These are phyloP conservation scores for Polypterus bichir DNA, from an alignment of 2,113 vertebrate genomes.

Conservation along the genomic window DNA sequence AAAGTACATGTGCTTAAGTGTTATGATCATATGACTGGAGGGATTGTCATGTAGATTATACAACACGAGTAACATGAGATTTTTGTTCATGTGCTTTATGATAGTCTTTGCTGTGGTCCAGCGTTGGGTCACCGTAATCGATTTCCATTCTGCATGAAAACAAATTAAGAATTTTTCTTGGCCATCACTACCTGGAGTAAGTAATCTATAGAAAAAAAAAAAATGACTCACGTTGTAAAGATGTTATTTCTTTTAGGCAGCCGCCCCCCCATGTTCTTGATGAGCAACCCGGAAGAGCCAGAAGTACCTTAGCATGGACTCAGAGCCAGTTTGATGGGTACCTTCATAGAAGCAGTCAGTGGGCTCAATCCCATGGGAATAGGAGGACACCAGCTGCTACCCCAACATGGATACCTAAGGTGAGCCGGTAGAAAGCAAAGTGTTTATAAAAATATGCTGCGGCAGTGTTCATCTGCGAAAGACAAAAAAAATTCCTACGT, in stretches of 20 bases:
- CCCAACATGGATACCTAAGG: neutral
- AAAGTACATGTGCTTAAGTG: too few relatives aligned
- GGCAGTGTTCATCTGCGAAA: neutral
- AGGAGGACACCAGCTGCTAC: neutral
- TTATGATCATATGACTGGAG: too few relatives aligned
- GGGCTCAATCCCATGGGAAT: slow-evolving; percentile 8
- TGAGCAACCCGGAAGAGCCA: slow-evolving; percentile 2
- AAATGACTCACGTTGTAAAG: neutral
- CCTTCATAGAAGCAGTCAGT: neutral
- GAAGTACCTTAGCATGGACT: slow-evolving; percentile 24
- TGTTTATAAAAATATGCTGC: too few relatives aligned
- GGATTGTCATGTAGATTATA: too few relatives aligned
- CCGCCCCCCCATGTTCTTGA: slow-evolving; percentile 20
- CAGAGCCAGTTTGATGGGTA: slow-evolving; percentile 11
- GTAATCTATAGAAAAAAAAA: neutral
- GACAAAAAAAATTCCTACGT: neutral
- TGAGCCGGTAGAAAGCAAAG: neutral
- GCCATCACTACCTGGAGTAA: too few relatives aligned
- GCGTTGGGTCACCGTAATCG: too few relatives aligned
- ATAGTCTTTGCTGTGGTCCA: too few relatives aligned
- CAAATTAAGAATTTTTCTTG: too few relatives aligned
- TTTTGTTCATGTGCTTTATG: too few relatives aligned
- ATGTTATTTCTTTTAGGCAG: slow-evolving; percentile 25
- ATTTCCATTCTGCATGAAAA: too few relatives aligned
- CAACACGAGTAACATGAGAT: too few relatives aligned